phyloP scores from a whole-genome alignment of 2,797 vertebrate species.

The Mus minutoides region DNA sequence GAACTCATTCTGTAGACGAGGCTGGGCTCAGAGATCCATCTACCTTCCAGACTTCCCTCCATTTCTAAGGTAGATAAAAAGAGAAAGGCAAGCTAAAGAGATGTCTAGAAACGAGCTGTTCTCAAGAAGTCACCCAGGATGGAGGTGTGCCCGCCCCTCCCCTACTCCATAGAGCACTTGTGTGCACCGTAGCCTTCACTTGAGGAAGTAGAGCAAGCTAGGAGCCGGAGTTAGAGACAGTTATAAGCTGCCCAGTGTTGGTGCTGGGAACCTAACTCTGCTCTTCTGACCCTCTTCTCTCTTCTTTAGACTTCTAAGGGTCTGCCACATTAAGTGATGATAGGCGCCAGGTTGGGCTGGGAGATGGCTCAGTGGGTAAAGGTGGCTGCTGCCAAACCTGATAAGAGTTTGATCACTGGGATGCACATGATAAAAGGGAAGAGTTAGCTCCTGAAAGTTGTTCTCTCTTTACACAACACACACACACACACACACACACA shows the following conservation, averaged over 20 bases:
- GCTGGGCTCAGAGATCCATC: background rate
- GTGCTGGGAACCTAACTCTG: background rate
- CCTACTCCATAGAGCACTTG: background rate
- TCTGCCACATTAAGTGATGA: background rate
- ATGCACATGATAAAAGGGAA: background rate
- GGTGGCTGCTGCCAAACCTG: background rate
- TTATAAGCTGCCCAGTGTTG: background rate
- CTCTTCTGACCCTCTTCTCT: background rate
- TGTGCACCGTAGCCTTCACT: background rate
- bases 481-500: background rate
- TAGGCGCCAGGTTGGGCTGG: background rate
- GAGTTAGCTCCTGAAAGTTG: background rate
- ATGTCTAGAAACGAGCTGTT: background rate
- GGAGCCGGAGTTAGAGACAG: background rate
- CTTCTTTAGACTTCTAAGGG: background rate
- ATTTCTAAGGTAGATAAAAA: background rate
- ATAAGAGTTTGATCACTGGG: background rate
- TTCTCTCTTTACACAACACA: background rate
- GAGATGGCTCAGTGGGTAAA: background rate
- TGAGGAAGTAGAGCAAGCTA: background rate
- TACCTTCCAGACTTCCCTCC: background rate
- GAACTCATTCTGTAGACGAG: background rate
- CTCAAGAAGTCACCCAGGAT: background rate
- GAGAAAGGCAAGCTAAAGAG: background rate
- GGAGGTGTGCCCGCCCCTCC: background rate